A percentile compares a stretch with the other conserved stretches of the same genome.
These are phyloP conservation scores for Melanocharis versteri DNA, from an alignment of 2,113 vertebrate genomes.

Conservation along the genomic window DNA sequence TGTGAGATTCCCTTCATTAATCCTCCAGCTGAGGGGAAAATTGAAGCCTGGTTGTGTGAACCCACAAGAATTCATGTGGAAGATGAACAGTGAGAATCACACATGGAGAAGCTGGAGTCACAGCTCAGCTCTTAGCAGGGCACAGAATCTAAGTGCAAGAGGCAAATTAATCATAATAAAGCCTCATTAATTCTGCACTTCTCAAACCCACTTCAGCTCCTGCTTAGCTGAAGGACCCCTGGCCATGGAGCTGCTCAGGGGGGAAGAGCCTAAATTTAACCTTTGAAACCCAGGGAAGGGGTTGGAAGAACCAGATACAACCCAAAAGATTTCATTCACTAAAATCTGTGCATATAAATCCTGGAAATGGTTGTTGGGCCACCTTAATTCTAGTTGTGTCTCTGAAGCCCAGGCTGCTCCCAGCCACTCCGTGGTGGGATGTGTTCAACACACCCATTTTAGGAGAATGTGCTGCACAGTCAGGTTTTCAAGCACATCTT, in stretches of 20 bases:
- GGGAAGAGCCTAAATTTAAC: background rate
- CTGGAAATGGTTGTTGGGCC: background rate
- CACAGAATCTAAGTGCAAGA: background rate
- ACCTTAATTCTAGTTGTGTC: background rate
- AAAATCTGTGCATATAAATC: accelerated
- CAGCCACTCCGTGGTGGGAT: no score
- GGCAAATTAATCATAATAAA: background rate
- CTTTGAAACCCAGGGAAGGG: background rate
- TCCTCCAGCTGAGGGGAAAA: background rate
- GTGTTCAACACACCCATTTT: no score
- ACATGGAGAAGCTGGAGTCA: background rate
- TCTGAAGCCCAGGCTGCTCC: background rate
- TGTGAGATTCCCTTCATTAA: background rate
- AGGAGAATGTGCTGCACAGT: background rate
- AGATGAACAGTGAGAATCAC: background rate
- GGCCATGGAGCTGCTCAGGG: background rate
- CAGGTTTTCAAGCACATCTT: background rate
- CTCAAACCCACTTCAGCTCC: background rate
- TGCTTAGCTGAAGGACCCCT: background rate
- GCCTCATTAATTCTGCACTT: background rate
- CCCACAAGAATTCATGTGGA: background rate
- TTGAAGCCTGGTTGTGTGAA: background rate
- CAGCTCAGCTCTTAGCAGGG: background rate
- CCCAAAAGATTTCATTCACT: background rate
- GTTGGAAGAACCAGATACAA: background rate